Evolutionary conservation across 2,888 invertebrate genomes (phyloP).

Genomic region (Branchellion lobata): DNA sequence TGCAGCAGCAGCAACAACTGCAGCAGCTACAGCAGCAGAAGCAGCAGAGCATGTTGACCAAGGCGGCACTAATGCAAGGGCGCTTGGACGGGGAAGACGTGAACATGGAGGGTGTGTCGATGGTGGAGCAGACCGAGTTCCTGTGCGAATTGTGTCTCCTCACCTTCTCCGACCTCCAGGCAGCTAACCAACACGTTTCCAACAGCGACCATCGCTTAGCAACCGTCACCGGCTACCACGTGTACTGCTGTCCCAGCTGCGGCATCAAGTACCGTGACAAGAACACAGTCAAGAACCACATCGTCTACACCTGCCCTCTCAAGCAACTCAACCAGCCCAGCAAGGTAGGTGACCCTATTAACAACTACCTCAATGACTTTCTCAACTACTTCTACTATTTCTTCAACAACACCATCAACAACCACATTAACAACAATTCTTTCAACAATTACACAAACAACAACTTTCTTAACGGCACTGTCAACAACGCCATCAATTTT

Average conservation of each 20-base stretch:
- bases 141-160: slow-evolving; percentile 46
- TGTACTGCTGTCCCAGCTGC: slow-evolving; percentile 45
- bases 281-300: slow-evolving; percentile 46
- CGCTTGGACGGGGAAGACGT: slow-evolving; percentile 35
- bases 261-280: slow-evolving; percentile 47
- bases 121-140: slow-evolving; percentile 45
- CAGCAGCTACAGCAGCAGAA: not conserved
- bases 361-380: not conserved
- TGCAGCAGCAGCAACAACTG: not conserved
- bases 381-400: not conserved
- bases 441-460: not conserved
- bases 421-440: not conserved
- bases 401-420: not conserved
- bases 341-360: not conserved
- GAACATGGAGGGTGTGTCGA: slow-evolving; percentile 36
- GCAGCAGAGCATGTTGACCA: not conserved
- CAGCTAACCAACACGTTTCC: slow-evolving; percentile 42
- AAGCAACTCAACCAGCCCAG: slow-evolving; percentile 8
- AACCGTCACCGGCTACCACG: slow-evolving; percentile 43
- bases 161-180: slow-evolving; percentile 33
- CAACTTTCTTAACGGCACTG: no score
- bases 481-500: no score
- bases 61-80: not conserved
- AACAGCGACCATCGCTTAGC: slow-evolving; percentile 43
- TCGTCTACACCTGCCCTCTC: slow-evolving; percentile 38